Base-by-base conservation (phyloP, 2,888 invertebrate genomes). In the Tethea ocularis region DNA sequence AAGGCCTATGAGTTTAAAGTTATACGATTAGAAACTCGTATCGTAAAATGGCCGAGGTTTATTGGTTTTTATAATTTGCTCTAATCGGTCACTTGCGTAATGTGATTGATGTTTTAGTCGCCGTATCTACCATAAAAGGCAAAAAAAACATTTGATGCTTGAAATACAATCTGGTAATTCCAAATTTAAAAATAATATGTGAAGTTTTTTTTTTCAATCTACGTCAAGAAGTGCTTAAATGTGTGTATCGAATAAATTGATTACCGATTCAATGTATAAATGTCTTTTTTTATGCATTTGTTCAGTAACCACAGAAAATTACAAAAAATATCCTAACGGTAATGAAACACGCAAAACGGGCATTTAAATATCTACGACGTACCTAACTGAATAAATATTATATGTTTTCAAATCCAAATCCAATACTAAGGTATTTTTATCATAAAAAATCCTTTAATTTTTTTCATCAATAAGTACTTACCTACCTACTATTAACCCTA, bases 21-120 rank as follows among this genome's bases (percentile, higher is more conserved):
- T 54, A 33, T 33, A 54, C 57, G 61, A 63, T 62, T 57, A 63
- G 63, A 61, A 61, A 64, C 59, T 63, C 38, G 52, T 59, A 51
- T 60, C 62, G 56, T 68, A 61, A 64, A 66, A 56, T 46, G 53
- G 56, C 57, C 60, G 38, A 22, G 58, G 56, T 62, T 68, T 71
- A 75, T 72, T 74, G 68, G 71, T 71, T 77, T 75, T 72, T 67
- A 66, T 69, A 74, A 77, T 76, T 68, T 66, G 56, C 60, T 62
- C 58, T 75, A 71, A 77, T 74, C 67, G 67, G 61, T 66, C 61
- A 60, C 51, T 60, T 61, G 57, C 59, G 60, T 60, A 60, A 67
- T 46, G 54, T 55, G 62, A 61, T 67, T 63, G 60, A 61, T 62
- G 56, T 52, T 59, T 57, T 62, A 59, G 61, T 63, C 55, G n/a